A percentile compares a stretch with the other conserved stretches of the same genome.
phyloP scores from a whole-genome alignment of 2,113 vertebrate species.

The Brachypteracias leptosomus region DNA sequence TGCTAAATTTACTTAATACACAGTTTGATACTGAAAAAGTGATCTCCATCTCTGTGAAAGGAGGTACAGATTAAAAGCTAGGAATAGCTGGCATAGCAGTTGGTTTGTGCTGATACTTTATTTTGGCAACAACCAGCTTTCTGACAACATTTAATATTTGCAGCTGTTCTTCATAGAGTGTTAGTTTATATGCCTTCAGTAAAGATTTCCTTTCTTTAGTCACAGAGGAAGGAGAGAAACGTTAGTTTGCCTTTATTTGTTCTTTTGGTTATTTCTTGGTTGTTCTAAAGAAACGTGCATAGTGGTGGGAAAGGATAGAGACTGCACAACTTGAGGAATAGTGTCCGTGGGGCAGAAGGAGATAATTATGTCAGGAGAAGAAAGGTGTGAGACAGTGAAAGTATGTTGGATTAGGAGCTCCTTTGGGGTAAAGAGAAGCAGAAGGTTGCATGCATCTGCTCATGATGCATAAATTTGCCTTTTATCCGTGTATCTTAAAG shows the following conservation, averaged over 20 bases:
- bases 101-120: background rate
- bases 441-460: conserved; percentile 18
- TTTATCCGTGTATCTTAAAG: background rate
- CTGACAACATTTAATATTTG: background rate
- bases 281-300: rapidly evolving
- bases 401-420: background rate
- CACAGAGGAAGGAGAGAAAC: background rate
- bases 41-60: background rate
- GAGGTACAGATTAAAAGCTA: background rate
- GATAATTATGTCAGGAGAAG: background rate
- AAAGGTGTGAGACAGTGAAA: background rate
- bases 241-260: background rate
- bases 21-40: background rate
- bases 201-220: background rate
- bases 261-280: background rate
- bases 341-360: background rate
- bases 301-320: background rate
- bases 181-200: background rate
- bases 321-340: background rate
- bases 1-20: background rate
- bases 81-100: background rate
- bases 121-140: background rate
- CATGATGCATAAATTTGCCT: background rate
- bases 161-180: background rate
- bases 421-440: background rate